A percentile compares a stretch with the other conserved stretches of the same genome.
These are phyloP conservation scores for Gopherus flavomarginatus DNA, from an alignment of 2,113 vertebrate genomes.

Conservation along the genomic window DNA sequence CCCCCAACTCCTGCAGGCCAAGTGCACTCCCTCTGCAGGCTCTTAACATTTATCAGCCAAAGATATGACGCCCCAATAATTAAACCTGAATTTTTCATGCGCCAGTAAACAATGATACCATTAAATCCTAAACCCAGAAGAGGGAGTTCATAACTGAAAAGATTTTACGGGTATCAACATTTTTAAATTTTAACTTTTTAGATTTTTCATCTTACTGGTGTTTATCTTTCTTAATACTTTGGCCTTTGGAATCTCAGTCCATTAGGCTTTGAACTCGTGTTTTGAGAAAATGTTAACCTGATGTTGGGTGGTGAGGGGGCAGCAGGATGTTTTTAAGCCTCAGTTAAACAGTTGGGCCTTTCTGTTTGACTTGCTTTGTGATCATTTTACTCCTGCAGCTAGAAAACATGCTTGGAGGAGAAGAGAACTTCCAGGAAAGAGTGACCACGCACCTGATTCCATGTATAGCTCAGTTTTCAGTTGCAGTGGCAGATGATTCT, in stretches of 20 bases:
- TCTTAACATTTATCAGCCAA: neutral
- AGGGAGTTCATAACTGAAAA: neutral
- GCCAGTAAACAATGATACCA: neutral
- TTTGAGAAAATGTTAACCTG: neutral
- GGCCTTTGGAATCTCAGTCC: neutral
- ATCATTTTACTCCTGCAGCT: constrained; percentile 78
- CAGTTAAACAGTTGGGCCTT: neutral
- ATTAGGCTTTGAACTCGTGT: neutral
- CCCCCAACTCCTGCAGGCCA: neutral
- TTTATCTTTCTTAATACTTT: neutral
- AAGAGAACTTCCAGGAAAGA: constrained; percentile 84
- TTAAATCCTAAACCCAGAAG: neutral
- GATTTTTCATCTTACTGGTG: neutral
- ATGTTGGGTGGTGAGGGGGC: neutral
- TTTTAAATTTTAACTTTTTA: neutral
- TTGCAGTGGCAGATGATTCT: constrained; percentile 90
- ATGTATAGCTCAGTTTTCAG: constrained; percentile 92
- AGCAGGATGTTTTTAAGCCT: neutral
- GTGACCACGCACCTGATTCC: constrained; percentile 87
- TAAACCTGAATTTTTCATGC: neutral
- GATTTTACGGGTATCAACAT: neutral
- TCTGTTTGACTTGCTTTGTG: neutral
- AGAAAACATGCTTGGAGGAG: constrained; percentile 90
- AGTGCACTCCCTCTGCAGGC: neutral
- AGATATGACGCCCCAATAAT: neutral